These are phyloP conservation scores for Rissa tridactyla DNA, from an alignment of 2,113 vertebrate species.

Conservation along the genomic window DNA sequence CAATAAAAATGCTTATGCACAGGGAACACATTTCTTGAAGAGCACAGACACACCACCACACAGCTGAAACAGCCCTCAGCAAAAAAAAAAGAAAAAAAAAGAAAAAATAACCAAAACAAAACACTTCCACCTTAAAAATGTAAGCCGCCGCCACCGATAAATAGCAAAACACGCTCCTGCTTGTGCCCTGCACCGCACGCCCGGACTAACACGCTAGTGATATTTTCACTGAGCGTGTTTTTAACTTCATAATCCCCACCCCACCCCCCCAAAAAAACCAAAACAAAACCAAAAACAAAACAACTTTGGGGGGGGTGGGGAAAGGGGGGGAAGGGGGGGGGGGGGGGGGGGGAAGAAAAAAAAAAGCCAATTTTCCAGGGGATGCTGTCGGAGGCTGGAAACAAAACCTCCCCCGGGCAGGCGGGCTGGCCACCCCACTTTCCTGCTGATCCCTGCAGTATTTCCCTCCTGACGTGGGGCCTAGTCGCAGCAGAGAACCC, in stretches of 20 bases:
- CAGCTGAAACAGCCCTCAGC: neutral
- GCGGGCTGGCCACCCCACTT: neutral
- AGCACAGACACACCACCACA: neutral
- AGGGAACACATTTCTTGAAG: neutral
- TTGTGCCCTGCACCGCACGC: neutral
- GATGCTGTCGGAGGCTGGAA: neutral
- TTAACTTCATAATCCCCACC: neutral
- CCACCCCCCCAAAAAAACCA: neutral
- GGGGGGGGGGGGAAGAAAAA: no score
- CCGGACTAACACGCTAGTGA: neutral
- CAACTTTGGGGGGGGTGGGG: neutral
- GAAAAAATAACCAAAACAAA: neutral
- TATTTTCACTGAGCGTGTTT: neutral
- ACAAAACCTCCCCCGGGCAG: neutral
- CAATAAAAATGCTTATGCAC: neutral
- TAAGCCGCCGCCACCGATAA: neutral
- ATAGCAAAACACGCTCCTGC: neutral
- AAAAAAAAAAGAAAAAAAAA: neutral
- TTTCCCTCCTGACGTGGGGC: constrained; percentile 27
- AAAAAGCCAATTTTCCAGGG: neutral
- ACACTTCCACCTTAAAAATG: neutral
- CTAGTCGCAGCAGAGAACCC: neutral
- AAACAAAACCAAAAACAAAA: no score
- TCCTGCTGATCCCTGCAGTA: constrained; percentile 31
- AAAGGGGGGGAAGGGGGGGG: no score